A percentile compares a stretch with the other conserved stretches of the same genome.
phyloP scores from a whole-genome alignment of 2,888 invertebrate species.

The Platerodrilus igneus region DNA sequence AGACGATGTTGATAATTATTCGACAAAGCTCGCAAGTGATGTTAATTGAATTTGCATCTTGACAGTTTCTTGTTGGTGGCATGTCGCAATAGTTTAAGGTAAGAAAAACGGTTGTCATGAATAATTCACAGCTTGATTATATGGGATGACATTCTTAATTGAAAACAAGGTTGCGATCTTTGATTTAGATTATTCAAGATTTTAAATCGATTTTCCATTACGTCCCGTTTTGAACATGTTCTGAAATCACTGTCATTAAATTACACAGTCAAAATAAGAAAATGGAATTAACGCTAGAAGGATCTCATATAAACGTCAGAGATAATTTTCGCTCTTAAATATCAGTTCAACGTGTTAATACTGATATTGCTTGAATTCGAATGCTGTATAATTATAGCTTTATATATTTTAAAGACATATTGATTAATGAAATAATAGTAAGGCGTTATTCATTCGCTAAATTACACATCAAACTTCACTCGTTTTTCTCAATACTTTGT shows the following conservation, averaged over 20 bases:
- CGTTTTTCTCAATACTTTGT: too few species aligned
- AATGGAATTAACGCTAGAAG: slow-evolving; percentile 12
- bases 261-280: slow-evolving; percentile 17
- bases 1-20: slow-evolving; percentile 48
- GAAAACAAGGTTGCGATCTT: slow-evolving; percentile 47
- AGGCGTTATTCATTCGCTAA: too few species aligned
- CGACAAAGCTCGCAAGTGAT: slow-evolving; percentile 46
- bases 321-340: too few species aligned
- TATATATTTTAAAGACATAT: too few species aligned
- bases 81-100: slow-evolving; percentile 48
- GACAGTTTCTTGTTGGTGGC: slow-evolving; percentile 48
- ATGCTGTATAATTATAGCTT: too few species aligned
- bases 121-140: slow-evolving; percentile 45
- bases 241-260: slow-evolving; percentile 20
- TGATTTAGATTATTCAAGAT: slow-evolving; percentile 47
- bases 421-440: too few species aligned
- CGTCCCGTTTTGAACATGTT: slow-evolving; percentile 20
- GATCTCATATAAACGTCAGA: too few species aligned
- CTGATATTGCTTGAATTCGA: too few species aligned
- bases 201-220: slow-evolving; percentile 40
- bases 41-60: slow-evolving; percentile 51
- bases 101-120: slow-evolving; percentile 48
- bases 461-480: too few species aligned
- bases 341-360: too few species aligned
- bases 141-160: slow-evolving; percentile 47